Percentiles rank a stretch among this genome's conserved stretches.
phyloP scores from a whole-genome alignment of 2,888 invertebrate species.

The Drosophila gaucha region DNA sequence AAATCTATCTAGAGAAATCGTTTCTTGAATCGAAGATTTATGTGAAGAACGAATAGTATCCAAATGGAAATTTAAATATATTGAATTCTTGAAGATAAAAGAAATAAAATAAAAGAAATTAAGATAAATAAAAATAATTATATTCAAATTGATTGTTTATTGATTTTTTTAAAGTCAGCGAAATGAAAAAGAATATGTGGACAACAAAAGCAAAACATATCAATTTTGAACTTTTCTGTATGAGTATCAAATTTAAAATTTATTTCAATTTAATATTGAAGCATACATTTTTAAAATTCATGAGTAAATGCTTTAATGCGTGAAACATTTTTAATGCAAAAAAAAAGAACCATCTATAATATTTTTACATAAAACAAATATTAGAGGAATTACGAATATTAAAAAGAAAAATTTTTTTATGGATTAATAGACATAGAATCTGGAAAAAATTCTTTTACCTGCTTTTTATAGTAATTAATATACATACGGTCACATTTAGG shows the following conservation, averaged over 20 bases:
- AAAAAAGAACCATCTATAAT: neutral
- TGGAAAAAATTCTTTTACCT: neutral
- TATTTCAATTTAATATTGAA: slow-evolving; percentile 5
- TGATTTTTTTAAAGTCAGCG: neutral
- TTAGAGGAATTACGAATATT: too few species aligned
- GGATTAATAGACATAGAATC: neutral
- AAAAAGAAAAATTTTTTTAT: neutral
- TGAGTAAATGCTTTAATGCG: neutral
- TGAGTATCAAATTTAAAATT: neutral
- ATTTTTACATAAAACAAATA: too few species aligned
- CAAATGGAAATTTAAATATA: slow-evolving; percentile 1
- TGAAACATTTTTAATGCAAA: neutral
- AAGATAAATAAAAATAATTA: neutral
- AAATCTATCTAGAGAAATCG: slow-evolving; percentile 1
- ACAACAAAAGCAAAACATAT: too few species aligned
- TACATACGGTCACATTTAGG: neutral
- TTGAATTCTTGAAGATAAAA: neutral
- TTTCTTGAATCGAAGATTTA: neutral
- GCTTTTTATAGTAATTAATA: neutral
- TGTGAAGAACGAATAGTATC: neutral
- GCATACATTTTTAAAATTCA: neutral
- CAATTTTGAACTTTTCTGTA: neutral
- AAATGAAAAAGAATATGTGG: neutral
- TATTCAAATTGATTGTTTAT: neutral
- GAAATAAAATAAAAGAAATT: neutral